Evolutionary conservation across 2,113 vertebrate species (phyloP).

Genomic region (Esox niger): DNA sequence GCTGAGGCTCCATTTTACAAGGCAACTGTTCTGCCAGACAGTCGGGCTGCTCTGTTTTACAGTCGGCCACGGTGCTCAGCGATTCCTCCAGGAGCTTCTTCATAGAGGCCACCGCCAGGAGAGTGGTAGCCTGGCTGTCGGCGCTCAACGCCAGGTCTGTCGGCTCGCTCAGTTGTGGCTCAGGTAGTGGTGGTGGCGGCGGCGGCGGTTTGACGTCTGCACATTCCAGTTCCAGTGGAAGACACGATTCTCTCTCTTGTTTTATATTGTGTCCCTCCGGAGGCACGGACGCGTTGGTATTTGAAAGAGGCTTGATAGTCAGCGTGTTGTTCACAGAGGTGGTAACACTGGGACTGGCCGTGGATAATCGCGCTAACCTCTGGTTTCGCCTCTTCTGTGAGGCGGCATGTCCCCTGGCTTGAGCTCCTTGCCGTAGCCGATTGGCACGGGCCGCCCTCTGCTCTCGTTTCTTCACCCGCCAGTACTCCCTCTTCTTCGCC

Average conservation of each 20-base stretch:
- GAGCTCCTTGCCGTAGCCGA: constrained; percentile 47
- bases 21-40: constrained; percentile 34
- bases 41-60: constrained; percentile 17
- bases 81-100: constrained; percentile 76
- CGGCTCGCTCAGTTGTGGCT: constrained; percentile 38
- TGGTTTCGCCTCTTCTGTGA: constrained; percentile 45
- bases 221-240: constrained; percentile 41
- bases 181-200: constrained; percentile 19
- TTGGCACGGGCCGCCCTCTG: constrained; percentile 64
- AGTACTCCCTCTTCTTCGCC: constrained; percentile 68
- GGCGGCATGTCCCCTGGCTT: constrained; percentile 25
- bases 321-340: neutral
- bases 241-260: constrained; percentile 52
- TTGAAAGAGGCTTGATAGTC: constrained; percentile 2
- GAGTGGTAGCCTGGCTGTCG: constrained; percentile 69
- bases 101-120: constrained; percentile 75
- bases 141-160: constrained; percentile 41
- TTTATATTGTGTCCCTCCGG: constrained; percentile 47
- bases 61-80: constrained; percentile 59
- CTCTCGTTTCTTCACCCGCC: constrained; percentile 72
- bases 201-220: constrained; percentile 48
- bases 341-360: neutral
- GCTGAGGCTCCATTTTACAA: constrained; percentile 32
- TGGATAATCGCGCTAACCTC: constrained; percentile 25
- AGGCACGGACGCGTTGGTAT: neutral